A percentile compares a stretch with the other conserved stretches of the same genome.
These are phyloP conservation scores for Mechanitis messenoides DNA, from an alignment of 2,888 invertebrate genomes.

Conservation along the genomic window DNA sequence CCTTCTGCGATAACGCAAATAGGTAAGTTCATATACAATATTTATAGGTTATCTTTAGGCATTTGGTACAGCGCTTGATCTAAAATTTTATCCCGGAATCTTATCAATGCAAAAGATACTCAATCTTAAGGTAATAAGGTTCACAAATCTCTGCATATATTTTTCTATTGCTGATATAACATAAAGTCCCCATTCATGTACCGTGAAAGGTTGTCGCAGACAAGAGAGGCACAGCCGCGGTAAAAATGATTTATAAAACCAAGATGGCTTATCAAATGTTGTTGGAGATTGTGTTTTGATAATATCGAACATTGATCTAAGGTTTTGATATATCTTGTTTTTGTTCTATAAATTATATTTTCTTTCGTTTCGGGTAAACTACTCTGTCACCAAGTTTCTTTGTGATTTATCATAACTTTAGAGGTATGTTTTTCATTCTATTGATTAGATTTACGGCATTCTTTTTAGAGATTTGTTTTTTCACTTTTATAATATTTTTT, in stretches of 20 bases:
- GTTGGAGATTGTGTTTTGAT: conserved; percentile 56
- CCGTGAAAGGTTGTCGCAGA: conserved; percentile 67
- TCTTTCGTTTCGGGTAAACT: conserved; percentile 18
- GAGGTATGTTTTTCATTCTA: conserved; percentile 12
- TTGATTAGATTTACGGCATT: too few relatives aligned
- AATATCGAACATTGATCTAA: conserved; percentile 33
- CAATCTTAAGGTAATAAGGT: conserved; percentile 21
- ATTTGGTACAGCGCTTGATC: conserved; percentile 48
- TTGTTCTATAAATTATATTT: conserved; percentile 22
- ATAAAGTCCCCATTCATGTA: conserved; percentile 65
- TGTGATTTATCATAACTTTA: conserved; percentile 23
- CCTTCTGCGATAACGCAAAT: conserved; percentile 39
- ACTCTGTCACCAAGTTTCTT: conserved; percentile 22
- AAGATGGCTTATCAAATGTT: conserved; percentile 60
- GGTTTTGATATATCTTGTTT: conserved; percentile 25
- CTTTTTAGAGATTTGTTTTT: too few relatives aligned
- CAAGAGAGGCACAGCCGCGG: conserved; percentile 54
- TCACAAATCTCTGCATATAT: conserved; percentile 25
- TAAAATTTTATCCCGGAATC: conserved; percentile 28
- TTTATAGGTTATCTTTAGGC: conserved; percentile 65
- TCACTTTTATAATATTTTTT: too few relatives aligned
- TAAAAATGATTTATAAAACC: conserved; percentile 71
- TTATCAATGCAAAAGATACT: conserved; percentile 33
- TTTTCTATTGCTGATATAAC: conserved; percentile 48
- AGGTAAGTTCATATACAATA: conserved; percentile 50